Evolutionary conservation across 2,888 invertebrate genomes (phyloP).

Genomic region (Melipona bicolor): DNA sequence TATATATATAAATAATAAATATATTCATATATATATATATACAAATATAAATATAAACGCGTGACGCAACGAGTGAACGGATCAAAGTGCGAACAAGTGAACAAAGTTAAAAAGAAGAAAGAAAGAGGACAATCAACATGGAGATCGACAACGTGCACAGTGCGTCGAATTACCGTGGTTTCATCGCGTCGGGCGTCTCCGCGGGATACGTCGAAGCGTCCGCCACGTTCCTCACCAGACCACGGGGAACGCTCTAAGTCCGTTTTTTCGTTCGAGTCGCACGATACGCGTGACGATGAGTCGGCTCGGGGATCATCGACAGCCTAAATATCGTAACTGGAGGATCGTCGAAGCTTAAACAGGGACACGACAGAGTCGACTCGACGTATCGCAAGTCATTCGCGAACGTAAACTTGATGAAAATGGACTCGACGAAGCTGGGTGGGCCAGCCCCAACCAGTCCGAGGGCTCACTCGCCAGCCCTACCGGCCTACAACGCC

Average conservation of each 20-base stretch:
- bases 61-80: conserved; percentile 34
- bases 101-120: conserved; percentile 23
- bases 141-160: conserved; percentile 51
- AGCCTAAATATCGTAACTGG: conserved; percentile 32
- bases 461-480: conserved; percentile 75
- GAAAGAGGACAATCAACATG: conserved; percentile 48
- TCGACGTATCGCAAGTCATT: conserved; percentile 6
- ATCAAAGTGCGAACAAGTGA: conserved; percentile 40
- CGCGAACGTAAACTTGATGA: conserved; percentile 48
- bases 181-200: conserved; percentile 48
- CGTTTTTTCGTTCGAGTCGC: conserved; percentile 23
- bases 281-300: conserved; percentile 68
- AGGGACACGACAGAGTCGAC: not conserved
- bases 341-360: conserved; percentile 50
- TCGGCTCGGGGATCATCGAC: conserved; percentile 64
- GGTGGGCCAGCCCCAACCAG: conserved; percentile 74
- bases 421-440: conserved; percentile 79
- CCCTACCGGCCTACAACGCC: conserved; percentile 71
- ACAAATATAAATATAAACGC: conserved; percentile 2
- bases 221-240: conserved; percentile 74
- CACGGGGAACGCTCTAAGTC: conserved; percentile 70
- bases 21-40: conserved; percentile 10
- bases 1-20: not conserved
- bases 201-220: conserved; percentile 64
- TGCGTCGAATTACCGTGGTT: conserved; percentile 34